A percentile compares a stretch with the other conserved stretches of the same genome.
phyloP scores from a whole-genome alignment of 2,113 vertebrate species.

The Catharus bicknelli region DNA sequence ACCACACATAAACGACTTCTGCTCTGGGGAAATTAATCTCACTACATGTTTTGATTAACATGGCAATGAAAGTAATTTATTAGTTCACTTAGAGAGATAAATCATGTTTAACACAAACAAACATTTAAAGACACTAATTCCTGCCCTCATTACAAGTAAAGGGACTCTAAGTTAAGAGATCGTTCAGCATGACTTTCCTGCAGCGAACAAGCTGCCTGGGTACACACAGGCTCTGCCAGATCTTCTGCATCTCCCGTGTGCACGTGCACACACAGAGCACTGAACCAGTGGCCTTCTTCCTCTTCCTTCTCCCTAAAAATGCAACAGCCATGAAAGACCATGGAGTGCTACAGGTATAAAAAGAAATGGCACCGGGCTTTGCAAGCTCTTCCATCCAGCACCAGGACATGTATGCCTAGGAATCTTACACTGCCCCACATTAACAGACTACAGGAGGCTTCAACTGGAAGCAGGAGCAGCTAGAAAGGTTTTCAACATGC shows the following conservation, averaged over 20 bases:
- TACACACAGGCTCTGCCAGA: not conserved
- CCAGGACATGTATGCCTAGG: not conserved
- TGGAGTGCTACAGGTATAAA: not conserved
- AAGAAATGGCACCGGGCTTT: not conserved
- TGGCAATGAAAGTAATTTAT: conserved; percentile 8
- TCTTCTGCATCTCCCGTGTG: fast-evolving
- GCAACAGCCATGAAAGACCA: not conserved
- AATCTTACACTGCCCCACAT: not conserved
- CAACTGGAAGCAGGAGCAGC: not conserved
- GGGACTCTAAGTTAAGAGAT: not conserved
- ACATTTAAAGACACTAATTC: not conserved
- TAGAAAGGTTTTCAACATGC: not conserved
- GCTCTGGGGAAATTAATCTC: not conserved
- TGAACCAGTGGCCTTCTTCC: not conserved
- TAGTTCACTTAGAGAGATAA: conserved; percentile 16
- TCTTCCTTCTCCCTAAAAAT: not conserved
- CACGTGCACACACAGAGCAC: too few relatives aligned
- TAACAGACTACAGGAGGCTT: not conserved
- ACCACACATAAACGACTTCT: not conserved
- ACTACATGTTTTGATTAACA: conserved; percentile 27
- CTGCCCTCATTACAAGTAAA: not conserved
- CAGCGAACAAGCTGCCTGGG: not conserved
- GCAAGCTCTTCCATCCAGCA: not conserved
- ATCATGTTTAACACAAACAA: not conserved
- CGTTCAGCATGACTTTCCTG: not conserved